These are phyloP conservation scores for Tamandua tetradactyla DNA, from an alignment of 2,797 vertebrate species.

Conservation along the genomic window DNA sequence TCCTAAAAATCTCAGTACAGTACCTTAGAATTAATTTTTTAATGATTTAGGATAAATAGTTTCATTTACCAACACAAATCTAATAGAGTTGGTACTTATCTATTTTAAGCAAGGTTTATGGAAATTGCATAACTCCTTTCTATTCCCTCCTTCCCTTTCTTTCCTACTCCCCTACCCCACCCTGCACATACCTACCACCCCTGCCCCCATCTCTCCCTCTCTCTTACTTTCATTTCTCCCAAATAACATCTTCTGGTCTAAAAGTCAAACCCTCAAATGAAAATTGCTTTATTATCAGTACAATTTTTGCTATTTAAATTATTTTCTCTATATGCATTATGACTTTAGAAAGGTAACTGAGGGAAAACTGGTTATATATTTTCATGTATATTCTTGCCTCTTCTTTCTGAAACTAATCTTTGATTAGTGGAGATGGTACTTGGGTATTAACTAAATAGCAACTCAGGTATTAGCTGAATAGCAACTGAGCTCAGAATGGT, in stretches of 20 bases:
- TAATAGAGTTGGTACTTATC: background rate
- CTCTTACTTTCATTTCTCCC: background rate
- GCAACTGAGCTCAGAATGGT: background rate
- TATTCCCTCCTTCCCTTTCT: background rate
- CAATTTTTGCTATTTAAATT: background rate
- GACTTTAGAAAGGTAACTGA: background rate
- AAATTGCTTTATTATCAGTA: background rate
- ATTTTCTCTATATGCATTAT: background rate
- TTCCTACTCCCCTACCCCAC: background rate
- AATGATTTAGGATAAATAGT: conserved; percentile 35
- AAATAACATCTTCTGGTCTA: background rate
- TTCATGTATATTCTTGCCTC: rapidly evolving
- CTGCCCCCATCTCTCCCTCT: too few relatives aligned
- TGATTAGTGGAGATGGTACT: background rate
- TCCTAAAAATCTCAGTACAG: background rate
- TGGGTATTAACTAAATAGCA: background rate
- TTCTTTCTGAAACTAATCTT: background rate
- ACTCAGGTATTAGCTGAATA: background rate
- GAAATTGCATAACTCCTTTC: background rate
- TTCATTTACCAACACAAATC: conserved; percentile 3
- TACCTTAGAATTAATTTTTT: background rate
- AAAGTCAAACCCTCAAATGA: conserved; percentile 33
- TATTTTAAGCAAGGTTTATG: too few relatives aligned
- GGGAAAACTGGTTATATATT: background rate
- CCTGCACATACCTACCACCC: too few relatives aligned